phyloP scores from a whole-genome alignment of 2,888 invertebrate genomes.

The Ornithoptera alexandrae region DNA sequence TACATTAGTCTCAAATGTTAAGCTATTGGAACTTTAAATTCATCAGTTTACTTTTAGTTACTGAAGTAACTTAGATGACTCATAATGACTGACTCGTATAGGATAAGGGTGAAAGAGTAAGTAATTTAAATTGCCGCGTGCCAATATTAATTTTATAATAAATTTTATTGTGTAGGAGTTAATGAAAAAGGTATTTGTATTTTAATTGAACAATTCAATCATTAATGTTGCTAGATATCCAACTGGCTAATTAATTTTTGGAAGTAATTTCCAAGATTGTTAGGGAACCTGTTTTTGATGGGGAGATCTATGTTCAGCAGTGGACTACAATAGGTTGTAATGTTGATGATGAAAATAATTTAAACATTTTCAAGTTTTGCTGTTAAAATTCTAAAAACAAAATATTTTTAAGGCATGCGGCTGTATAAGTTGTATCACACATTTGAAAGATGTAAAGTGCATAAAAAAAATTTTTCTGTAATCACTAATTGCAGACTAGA shows the following conservation, averaged over 20 bases:
- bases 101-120: slow-evolving; percentile 52
- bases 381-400: slow-evolving; percentile 32
- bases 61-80: slow-evolving; percentile 50
- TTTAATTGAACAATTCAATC: neutral
- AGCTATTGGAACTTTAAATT: slow-evolving; percentile 50
- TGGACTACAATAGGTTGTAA: too few relatives aligned
- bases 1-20: slow-evolving; percentile 75
- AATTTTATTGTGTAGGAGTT: slow-evolving; percentile 17
- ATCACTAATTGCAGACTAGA: neutral
- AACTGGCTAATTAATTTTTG: neutral
- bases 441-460: slow-evolving; percentile 19
- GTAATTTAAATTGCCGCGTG: slow-evolving; percentile 61
- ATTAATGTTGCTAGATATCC: neutral
- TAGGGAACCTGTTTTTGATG: too few relatives aligned
- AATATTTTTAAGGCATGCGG: slow-evolving; percentile 42
- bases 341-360: neutral
- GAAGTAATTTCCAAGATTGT: neutral
- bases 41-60: slow-evolving; percentile 55
- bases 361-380: slow-evolving; percentile 31
- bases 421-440: slow-evolving; percentile 31
- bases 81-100: slow-evolving; percentile 69
- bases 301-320: too few relatives aligned
- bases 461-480: slow-evolving; percentile 13
- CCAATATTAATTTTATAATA: slow-evolving; percentile 50
- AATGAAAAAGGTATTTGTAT: slow-evolving; percentile 2